Evolutionary conservation across 2,113 vertebrate species (phyloP).

Genomic region (Pterocles orientalis): DNA sequence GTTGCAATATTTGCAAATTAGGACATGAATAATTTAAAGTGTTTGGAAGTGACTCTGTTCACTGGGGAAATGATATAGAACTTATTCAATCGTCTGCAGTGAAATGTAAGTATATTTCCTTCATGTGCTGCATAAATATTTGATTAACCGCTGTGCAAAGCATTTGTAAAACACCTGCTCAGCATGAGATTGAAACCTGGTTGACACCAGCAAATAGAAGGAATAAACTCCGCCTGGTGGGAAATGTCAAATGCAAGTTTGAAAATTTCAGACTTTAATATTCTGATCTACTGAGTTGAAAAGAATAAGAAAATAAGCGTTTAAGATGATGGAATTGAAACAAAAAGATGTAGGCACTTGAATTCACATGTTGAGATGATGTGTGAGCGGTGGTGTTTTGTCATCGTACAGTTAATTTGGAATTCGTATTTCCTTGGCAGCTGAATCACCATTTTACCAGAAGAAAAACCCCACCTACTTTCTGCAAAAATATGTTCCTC

Average conservation of each 20-base stretch:
- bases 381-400: not conserved
- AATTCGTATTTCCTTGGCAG: not conserved
- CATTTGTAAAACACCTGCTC: conserved; percentile 22
- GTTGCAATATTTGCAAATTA: conserved; percentile 53
- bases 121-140: conserved; percentile 56
- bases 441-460: not conserved
- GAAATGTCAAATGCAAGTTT: not conserved
- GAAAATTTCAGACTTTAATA: not conserved
- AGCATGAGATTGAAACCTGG: not conserved
- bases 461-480: not conserved
- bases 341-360: not conserved
- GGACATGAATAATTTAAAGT: conserved; percentile 46
- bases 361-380: not conserved
- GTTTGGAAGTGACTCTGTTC: conserved; percentile 29
- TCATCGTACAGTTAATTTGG: not conserved
- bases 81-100: conserved; percentile 21
- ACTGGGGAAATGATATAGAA: conserved; percentile 46
- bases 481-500: not conserved
- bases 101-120: conserved; percentile 49
- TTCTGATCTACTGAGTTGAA: not conserved
- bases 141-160: conserved; percentile 32
- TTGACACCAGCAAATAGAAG: not conserved
- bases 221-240: not conserved
- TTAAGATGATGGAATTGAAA: not conserved
- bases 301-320: not conserved